Evolutionary conservation across 2,113 vertebrate species (phyloP), one percentile per base, ranked within the genome.

Genomic region (Promerops cafer): DNA sequence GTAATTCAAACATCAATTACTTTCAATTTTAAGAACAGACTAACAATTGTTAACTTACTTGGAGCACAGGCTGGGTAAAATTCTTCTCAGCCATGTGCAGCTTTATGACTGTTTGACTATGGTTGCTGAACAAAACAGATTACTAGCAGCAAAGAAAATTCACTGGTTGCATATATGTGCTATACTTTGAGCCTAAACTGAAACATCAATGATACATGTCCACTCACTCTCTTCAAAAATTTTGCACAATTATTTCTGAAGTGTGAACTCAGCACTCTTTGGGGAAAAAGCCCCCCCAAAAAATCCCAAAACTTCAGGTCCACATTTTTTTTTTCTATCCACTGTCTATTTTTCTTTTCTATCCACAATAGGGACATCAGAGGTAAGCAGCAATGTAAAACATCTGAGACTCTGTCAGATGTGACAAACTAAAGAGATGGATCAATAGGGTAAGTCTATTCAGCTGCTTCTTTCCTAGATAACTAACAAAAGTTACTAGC

Each of bases 261-360:
- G 35, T 27, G 18, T 65, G 39, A 86, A 70, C 16, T 66, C 40
- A 27, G 23, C 22, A 59, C 12, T 70, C 35, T 45, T 35, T 23
- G 10, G 9, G 10, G 3, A 3, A 54, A 63, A 47, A 68, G 2
- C 0, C 13, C 6, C 0, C 13, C 6, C 16, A 40, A 70, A 93
- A 90, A 90, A 80, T 33, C 14, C 45, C 76, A 28, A 71, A 69
- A 49, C 18, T 79, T 72, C 50, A 88, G 10, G 42, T 61, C 13
- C 30, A 61, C 3, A 13, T 54, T 68, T 57, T 40, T 40, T 81
- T 87, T 65, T 65, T 9, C 17, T 26, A 71, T 21, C 35, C 17
- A 26, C 12, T 44, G 13, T 57, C 16, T 35, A 8, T 49, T 37
- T 47, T 47, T 30, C 50, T 63, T 22, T 75, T 33, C 50, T 49